Base-by-base conservation (phyloP, 2,797 vertebrate genomes). In the Silurus lanzhouensis region DNA sequence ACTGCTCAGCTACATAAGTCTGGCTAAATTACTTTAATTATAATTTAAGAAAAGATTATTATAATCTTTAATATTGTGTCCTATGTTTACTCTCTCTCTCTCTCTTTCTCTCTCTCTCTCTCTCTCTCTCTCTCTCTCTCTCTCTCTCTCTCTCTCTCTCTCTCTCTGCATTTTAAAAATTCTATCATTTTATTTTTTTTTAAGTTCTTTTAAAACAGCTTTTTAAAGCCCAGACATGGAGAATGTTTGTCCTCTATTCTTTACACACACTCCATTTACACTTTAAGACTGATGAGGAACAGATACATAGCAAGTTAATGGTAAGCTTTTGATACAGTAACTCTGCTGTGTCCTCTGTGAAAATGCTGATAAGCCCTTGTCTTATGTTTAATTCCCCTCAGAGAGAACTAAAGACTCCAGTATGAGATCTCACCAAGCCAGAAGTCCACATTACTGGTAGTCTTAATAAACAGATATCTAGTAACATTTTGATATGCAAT, bases 391-490 rank as follows among this genome's bases (percentile, higher is more conserved):
- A 66, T 84, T 48, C n/a, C 44, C 38, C 44, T 48, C n/a, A 48
- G n/a, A 48, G 22, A 31, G 57, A 67, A 71, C 38, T 58, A 48
- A 60, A 84, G 31, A 25, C 55, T 60, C 15, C 15, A 79, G 31
- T n/a, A 27, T 78, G 66, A 79, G 31, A 68, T 66, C 8, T 84
- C 74, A 44, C 63, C 83, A 78, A 77, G 74, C 55, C 70, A 31
- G 6, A 79, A 55, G 66, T 70, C n/a, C 70, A 15, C 5, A 70
- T 19, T 63, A 46, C 76, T 72, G 22, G 20, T 70, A 58, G 27
- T 68, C 31, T 78, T 58, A 46, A 60, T 9, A 63, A 58, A 46
- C 68, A 10, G 22, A n/a, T 19, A 31, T 38, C 9, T 22, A 64
- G 15, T 27, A 27, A 22, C 13, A 52, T 52, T 70, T 84, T 84